Conservation (phyloP, 2,888 invertebrate genomes). For the Subacronicta megacephala region DNA sequence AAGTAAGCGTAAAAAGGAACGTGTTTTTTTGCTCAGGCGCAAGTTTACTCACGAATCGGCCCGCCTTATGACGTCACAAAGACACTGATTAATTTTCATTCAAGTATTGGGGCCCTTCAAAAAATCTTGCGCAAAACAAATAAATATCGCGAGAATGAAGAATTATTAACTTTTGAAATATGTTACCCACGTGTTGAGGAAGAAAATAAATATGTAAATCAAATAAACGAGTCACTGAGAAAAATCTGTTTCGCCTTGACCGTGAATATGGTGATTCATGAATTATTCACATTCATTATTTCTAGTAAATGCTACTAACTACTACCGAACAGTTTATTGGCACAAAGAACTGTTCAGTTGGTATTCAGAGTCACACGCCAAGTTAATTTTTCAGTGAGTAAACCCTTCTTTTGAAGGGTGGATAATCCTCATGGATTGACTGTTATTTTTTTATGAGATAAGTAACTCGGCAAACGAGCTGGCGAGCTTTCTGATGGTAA, state of each 20-base stretch:
- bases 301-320: too few relatives aligned
- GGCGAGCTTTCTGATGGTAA: too few relatives aligned
- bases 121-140: slow-evolving; percentile 17
- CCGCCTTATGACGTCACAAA: slow-evolving; percentile 65
- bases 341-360: too few relatives aligned
- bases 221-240: slow-evolving; percentile 33
- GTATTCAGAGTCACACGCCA: too few relatives aligned
- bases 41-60: slow-evolving; percentile 63
- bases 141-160: slow-evolving; percentile 15
- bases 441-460: too few relatives aligned
- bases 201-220: slow-evolving; percentile 44
- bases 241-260: slow-evolving; percentile 42
- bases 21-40: slow-evolving; percentile 60
- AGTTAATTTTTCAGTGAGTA: too few relatives aligned
- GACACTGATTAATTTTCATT: slow-evolving; percentile 52
- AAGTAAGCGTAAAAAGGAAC: slow-evolving; percentile 70
- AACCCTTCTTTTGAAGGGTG: too few relatives aligned
- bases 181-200: slow-evolving; percentile 33
- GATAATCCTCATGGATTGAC: too few relatives aligned
- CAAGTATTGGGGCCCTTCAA: slow-evolving; percentile 26
- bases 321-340: too few relatives aligned
- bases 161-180: slow-evolving; percentile 30
- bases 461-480: too few relatives aligned
- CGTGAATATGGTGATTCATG: slow-evolving; percentile 47
- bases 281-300: slow-evolving; percentile 12